Evolutionary conservation across 1,140 invertebrate species (phyloP).

Genomic region (Papilio aristodemus): DNA sequence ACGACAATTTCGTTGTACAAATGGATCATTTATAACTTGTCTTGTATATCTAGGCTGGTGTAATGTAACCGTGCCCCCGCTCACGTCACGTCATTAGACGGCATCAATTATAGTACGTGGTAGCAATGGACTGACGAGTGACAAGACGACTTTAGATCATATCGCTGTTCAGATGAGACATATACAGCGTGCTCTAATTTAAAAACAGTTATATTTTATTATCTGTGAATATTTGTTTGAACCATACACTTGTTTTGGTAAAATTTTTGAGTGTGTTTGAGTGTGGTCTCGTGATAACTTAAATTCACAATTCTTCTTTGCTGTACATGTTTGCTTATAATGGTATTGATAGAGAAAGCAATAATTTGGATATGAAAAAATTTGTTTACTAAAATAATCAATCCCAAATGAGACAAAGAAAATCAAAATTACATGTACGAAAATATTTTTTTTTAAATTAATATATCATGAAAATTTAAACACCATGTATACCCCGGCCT

Average conservation of each 20-base stretch:
- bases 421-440: no score
- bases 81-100: conserved; percentile 41
- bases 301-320: no score
- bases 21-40: conserved; percentile 26
- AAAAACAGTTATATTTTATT: not conserved
- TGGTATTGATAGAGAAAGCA: no score
- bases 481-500: conserved; percentile 48
- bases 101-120: conserved; percentile 61
- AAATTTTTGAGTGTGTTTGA: no score
- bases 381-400: no score
- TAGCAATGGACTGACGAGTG: conserved; percentile 56
- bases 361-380: no score
- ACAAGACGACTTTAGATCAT: conserved; percentile 60
- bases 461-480: not conserved
- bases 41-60: not conserved
- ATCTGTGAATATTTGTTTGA: no score
- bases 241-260: no score
- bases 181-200: conserved; percentile 46
- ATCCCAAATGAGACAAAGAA: no score
- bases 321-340: no score
- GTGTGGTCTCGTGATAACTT: no score
- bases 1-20: not conserved
- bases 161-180: conserved; percentile 41
- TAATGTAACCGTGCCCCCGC: conserved; percentile 34
- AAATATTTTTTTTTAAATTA: no score